Base-by-base conservation (phyloP, 92 coral and sea anemone genomes). In the Ricordea florida region DNA sequence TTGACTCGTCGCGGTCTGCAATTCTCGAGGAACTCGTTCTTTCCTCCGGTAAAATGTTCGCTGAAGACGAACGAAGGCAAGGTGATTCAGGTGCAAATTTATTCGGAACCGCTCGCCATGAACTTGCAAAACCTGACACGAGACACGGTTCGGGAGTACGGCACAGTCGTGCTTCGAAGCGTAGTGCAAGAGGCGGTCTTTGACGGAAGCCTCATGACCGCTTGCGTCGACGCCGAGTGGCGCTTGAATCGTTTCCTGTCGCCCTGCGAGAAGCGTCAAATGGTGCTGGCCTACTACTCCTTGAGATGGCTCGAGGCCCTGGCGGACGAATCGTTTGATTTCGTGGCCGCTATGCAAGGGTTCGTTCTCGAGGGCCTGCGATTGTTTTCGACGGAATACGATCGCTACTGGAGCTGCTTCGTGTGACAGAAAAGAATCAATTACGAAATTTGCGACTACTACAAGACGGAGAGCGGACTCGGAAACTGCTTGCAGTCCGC, bases 31-130 rank as follows among this genome's bases (percentile, higher is more conserved):
- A 60, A 60, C n/a, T 17, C 67, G n/a, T 60, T 7, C 26, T 60
- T 60, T 60, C 67, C 47, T 1, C 67, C 67, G 5, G 67, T 60
- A 20, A 60, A 60, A 14, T 60, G 10, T 35, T 35, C 33, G n/a
- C 21, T 36, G 17, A 9, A 8, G 14, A 35, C 67, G 14, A 32
- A 35, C 6, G 25, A 15, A 10, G 67, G 27, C 3, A 17, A 35
- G 18, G 45, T 60, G 20, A 21, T 60, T 3, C 67, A 60, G 7
- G 67, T 35, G 18, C 67, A 60, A 18, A 60, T 60, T 22, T 60
- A 60, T 36, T 48, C 48, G 3, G n/a, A 29, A 11, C 40, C 67
- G 11, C 45, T 60, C 14, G 34, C 67, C 9, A 10, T 60, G 17
- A 60, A 60, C 14, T 60, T 60, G 25, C 67, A 60, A 21, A 60